Evolutionary conservation across 1,140 invertebrate species (phyloP).

Genomic region (Plectrocnemia conspersa): DNA sequence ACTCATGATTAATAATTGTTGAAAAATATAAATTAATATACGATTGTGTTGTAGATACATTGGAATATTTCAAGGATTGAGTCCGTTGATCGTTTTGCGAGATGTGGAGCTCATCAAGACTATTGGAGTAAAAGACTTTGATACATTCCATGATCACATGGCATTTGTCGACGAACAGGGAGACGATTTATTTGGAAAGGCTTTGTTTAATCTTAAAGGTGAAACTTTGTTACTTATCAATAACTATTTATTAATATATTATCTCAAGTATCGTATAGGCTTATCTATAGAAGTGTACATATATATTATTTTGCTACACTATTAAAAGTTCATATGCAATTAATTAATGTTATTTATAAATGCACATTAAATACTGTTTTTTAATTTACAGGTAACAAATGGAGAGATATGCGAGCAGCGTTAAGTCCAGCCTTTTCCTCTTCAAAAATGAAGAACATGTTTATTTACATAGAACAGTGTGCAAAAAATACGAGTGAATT

Average conservation of each 20-base stretch:
- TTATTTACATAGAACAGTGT: conserved; percentile 43
- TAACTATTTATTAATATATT: not conserved
- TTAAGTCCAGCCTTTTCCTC: conserved; percentile 51
- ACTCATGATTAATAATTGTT: not conserved
- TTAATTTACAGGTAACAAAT: conserved; percentile 41
- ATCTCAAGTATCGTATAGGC: conserved; percentile 29
- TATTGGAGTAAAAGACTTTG: conserved; percentile 43
- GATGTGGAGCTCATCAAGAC: conserved; percentile 39
- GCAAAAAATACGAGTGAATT: conserved; percentile 34
- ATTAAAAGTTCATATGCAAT: not conserved
- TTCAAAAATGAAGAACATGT: conserved; percentile 50
- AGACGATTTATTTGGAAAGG: conserved; percentile 34
- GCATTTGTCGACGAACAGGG: conserved; percentile 10
- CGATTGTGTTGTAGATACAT: conserved; percentile 8
- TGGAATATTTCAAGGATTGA: not conserved
- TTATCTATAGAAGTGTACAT: not conserved
- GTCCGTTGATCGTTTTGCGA: conserved; percentile 35
- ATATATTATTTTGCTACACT: not conserved
- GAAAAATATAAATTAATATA: too few relatives aligned
- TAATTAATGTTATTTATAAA: not conserved
- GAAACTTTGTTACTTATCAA: not conserved
- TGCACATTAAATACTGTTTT: not conserved
- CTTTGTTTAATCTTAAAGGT: conserved; percentile 28
- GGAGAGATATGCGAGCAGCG: conserved; percentile 49
- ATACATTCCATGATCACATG: conserved; percentile 40